Base-by-base conservation (phyloP, 2,113 vertebrate genomes). In the Lanius ludovicianus region DNA sequence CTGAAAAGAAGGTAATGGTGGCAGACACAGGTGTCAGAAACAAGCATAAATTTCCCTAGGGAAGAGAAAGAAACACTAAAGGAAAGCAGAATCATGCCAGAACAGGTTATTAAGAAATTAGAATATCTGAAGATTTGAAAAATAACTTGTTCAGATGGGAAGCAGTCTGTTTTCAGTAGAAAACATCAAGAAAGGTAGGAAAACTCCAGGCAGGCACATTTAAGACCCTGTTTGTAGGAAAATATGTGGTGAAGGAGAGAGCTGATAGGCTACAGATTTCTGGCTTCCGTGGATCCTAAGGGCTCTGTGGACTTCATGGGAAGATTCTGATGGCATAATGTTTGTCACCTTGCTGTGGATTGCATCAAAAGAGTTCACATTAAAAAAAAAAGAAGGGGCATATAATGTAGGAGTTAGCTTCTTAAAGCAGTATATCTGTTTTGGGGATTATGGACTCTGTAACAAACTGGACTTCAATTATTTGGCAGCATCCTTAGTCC, bases 11-110 rank as follows among this genome's bases (percentile, higher is more conserved):
- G 67, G 84, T 79, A 70, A 60, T 75, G 44, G 62, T 35, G 30
- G 64, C 52, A 62, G 95, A 65, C 89, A 95, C 93, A 97, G 92
- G 91, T 95, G 85, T 94, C 84, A 86, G 82, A 94, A 95, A 91
- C 30, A 37, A 82, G 75, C 39, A 67, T 63, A 52, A 52, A 91
- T 96, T 97, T 97, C 95, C 95, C 92, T 28, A 68, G 81, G 42
- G 93, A 96, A 53, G 65, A 63, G 67, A 95, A 95, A 78, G 79
- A 91, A 91, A 88, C 46, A 68, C 19, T 28, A 76, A 97, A 95
- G 89, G 87, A 79, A 84, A 93, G 91, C 57, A 69, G 35, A 57
- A 84, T 85, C 78, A 71, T 60, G 70, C 57, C 69, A 86, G 69
- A 82, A 67, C 3, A 50, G 60, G 84, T 96, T 91, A 89, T 95